Percentiles rank a stretch among this genome's conserved stretches.
Conservation (phyloP, 2,113 vertebrate genomes). For the Smithornis capensis region DNA sequence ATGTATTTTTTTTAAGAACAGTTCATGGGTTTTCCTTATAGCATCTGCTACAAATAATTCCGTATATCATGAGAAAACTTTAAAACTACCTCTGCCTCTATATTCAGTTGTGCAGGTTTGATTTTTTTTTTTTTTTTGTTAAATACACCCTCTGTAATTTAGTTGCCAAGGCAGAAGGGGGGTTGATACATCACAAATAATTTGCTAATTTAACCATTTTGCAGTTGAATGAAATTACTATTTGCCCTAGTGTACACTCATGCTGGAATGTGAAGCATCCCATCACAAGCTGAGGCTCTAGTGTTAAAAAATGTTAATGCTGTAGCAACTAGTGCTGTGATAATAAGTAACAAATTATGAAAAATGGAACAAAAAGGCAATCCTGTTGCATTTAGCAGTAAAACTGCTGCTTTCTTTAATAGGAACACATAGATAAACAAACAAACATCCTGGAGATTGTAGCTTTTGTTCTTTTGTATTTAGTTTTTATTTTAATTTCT, state of each 20-base stretch:
- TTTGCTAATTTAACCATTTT: background rate
- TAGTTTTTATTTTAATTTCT: background rate
- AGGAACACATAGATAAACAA: background rate
- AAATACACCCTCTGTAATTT: background rate
- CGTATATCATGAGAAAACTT: background rate
- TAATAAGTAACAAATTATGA: background rate
- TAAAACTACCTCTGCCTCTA: background rate
- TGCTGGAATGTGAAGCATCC: background rate
- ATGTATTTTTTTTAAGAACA: background rate
- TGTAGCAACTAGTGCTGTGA: background rate
- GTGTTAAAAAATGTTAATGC: background rate
- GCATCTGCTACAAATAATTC: background rate
- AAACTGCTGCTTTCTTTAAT: background rate
- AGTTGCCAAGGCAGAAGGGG: background rate
- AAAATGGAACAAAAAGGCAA: background rate
- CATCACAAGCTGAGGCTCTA: background rate
- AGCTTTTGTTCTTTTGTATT: background rate
- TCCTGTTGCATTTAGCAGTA: background rate
- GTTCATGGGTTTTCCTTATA: background rate
- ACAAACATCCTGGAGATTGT: rapidly evolving
- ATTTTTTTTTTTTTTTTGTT: background rate
- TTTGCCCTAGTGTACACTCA: background rate
- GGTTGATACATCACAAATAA: background rate
- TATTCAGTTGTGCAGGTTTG: background rate
- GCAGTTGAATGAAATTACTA: background rate